Conservation (phyloP, 1,140 invertebrate genomes). For the Helicoverpa armigera region DNA sequence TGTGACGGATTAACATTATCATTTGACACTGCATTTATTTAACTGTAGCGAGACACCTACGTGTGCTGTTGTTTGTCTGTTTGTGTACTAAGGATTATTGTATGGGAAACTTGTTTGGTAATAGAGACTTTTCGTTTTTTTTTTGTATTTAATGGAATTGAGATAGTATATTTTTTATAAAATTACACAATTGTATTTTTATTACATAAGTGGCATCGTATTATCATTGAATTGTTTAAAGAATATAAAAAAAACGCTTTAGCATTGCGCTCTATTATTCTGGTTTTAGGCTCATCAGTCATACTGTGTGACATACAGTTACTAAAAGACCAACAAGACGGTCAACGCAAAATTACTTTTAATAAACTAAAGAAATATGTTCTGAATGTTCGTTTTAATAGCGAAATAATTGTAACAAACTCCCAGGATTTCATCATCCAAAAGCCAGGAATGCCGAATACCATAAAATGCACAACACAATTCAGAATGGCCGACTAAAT, state of each 20-base stretch:
- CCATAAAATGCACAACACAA: constrained; percentile 44
- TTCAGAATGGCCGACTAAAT: constrained; percentile 41
- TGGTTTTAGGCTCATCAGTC: too few relatives aligned
- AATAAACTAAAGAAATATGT: not conserved
- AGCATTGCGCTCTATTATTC: too few relatives aligned
- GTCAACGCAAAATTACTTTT: not conserved
- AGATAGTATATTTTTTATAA: too few relatives aligned
- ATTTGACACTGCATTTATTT: constrained; percentile 86
- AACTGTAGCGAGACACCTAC: constrained; percentile 54
- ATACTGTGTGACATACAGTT: too few relatives aligned
- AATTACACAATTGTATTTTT: too few relatives aligned
- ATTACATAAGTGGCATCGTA: too few relatives aligned
- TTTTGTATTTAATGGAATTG: too few relatives aligned
- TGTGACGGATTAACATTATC: constrained; percentile 85
- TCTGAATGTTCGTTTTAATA: too few relatives aligned
- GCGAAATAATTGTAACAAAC: not conserved
- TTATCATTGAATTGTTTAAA: too few relatives aligned
- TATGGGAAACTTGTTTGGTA: constrained; percentile 6
- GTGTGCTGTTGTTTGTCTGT: constrained; percentile 55
- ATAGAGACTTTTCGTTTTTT: too few relatives aligned
- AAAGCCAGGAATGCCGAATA: constrained; percentile 27
- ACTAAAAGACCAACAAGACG: too few relatives aligned
- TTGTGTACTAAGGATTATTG: constrained; percentile 24
- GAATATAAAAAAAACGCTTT: too few relatives aligned
- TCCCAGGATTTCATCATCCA: not conserved